Evolutionary conservation across 2,888 invertebrate genomes (phyloP), one percentile per base, ranked within the genome.

Genomic region (Cryptus viduatorius): DNA sequence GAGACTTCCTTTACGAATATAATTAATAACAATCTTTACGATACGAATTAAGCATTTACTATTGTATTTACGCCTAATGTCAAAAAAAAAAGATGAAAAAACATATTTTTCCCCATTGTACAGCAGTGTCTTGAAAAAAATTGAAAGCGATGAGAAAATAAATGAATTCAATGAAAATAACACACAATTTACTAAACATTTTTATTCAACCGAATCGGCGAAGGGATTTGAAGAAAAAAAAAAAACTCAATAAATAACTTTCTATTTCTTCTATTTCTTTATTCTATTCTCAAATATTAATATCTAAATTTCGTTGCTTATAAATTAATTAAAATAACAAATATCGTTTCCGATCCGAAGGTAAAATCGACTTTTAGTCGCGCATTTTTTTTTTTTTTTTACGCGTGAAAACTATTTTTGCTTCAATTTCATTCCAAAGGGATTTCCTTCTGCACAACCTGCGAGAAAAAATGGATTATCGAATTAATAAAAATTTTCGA

Each of bases 371-470:
- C 48, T 1, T 31, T 56, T 46, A 31, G 56, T 73, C 64, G 19
- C 24, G 14, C 31, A 3, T 12, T 24, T 59, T 12, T 59, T 4
- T 19, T 8, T 8, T 29, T 24, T 31, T 37, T 14, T 19, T 56
- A 7, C 37, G 37, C 37, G 37, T 7, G 0, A 37, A 37, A 1
- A 7, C 5, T 68, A 44, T 31, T 44, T 56, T 56, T 3, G 24
- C 14, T 42, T 12, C 29, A 56, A 8, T 42, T 79, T 95, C 94
- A 96, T 91, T 96, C 96, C 94, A 97, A 93, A 83, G 96, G 97
- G 93, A 97, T 96, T 93, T 97, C 96, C 89, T 96, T 96, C 93
- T 95, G 95, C 77, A 97, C 96, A 90, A 96, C 95, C 97, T 97
- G 95, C 87, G 96, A 96, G 87, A 91, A 86, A 89, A 89, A 86